Evolutionary conservation across 2,113 vertebrate species (phyloP), one percentile per base, ranked within the genome.

Genomic region (Corythaeola cristata): DNA sequence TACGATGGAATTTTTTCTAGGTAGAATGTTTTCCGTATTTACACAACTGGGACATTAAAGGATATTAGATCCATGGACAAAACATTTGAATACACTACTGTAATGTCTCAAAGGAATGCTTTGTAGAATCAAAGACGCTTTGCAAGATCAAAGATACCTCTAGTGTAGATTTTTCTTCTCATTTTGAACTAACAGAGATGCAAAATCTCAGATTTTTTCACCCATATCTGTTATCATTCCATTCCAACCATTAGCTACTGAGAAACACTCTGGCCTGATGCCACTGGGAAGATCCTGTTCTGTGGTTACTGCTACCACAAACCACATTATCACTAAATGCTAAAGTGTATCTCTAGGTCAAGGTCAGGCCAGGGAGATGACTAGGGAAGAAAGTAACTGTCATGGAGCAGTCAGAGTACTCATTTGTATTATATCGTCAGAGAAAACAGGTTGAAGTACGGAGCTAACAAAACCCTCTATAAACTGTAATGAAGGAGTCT

Each of bases 271-370:
- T 74, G 89, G 93, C 94, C 83, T 69, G 58, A 95, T 97, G 92
- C 98, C 97, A 89, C 97, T 93, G 89, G 77, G 93, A 98, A 97
- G 98, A 98, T 98, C 93, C 44, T 94, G 81, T 98, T 98, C 93
- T 96, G 96, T 52, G 98, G 98, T 97, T 95, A 91, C 87, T 94
- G 62, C 88, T 88, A 85, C 98, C 97, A 74, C 98, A 98, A 98
- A 98, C 98, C 98, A 95, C 98, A 97, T 94, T 92, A 93, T 91
- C 97, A 94, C 94, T 95, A 84, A 80, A 93, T 60, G 88, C 94
- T 97, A 58, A 96, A 96, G 97, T 89, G 96, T 97, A 39, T 41
- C 80, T 53, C 49, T 41, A 97, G 98, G 98, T 97, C 98, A 98
- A 98, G 98, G 98, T 97, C 98, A 97, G 97, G 88, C 64, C 62